Evolutionary conservation across 2,888 invertebrate genomes (phyloP), one percentile per base, ranked within the genome.

Genomic region (Nemoura dubitans): DNA sequence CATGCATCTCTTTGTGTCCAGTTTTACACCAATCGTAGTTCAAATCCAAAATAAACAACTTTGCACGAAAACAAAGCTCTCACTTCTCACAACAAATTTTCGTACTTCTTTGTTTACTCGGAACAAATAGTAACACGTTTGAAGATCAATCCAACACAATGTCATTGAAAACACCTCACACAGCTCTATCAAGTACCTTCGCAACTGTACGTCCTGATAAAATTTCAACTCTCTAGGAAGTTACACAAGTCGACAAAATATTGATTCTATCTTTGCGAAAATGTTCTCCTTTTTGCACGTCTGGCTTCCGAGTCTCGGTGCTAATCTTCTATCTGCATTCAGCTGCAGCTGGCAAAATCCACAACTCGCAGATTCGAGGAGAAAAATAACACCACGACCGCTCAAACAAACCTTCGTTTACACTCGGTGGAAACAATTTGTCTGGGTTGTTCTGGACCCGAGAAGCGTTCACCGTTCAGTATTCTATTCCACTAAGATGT

Each of bases 241-340:
- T 59, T 59, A 21, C 59, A 7, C 59, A 7, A 59, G 59, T 59
- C 21, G 59, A 59, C 59, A 3, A 59, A 59, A 59, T 59, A 59
- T 59, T 59, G 59, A 59, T 59, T 59, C 59, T 59, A 59, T 59
- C 59, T 59, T 59, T 59, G 59, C 59, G 36, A 59, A 59, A 59
- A 59, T 59, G 59, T 59, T 14, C 59, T 59, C 59, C 6, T 59
- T 59, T 59, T 59, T 59, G 59, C 59, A 59, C 10, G 59, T 36
- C 36, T 36, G 10, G 76, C 76, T 5, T 78, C 28, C 78, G 78
- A 78, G 76, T 25, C 1, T 26, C 10, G 28, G 78, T 10, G 78
- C 26, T 78, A 78, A 78, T 26, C 78, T 78, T 78, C 78, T 78
- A 78, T 78, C 26, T 78, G 78, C 78, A 78, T 78, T 78, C 78